phyloP scores from a whole-genome alignment of 2,113 vertebrate genomes.

The Psettodes erumei region DNA sequence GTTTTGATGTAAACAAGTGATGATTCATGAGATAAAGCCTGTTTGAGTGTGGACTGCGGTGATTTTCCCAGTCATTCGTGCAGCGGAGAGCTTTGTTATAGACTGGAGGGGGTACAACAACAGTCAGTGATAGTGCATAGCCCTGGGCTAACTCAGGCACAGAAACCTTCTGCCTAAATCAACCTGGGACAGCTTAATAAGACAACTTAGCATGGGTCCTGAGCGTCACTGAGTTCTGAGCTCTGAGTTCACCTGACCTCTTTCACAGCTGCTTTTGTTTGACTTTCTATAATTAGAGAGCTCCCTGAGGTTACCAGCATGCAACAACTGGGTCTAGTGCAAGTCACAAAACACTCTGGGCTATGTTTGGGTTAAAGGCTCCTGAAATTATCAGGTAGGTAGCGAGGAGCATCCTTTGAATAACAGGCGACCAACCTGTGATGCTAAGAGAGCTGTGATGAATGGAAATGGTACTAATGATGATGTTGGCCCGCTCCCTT shows the following conservation, averaged over 20 bases:
- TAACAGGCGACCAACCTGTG: constrained; percentile 10
- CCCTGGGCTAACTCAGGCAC: constrained; percentile 2
- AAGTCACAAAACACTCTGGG: constrained; percentile 33
- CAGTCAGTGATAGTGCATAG: neutral
- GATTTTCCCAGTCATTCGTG: constrained; percentile 1
- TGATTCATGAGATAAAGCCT: constrained; percentile 43
- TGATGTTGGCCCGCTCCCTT: neutral
- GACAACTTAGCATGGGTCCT: constrained; percentile 15
- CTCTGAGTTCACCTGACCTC: constrained; percentile 46
- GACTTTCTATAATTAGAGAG: constrained; percentile 39
- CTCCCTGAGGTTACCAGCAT: constrained; percentile 9
- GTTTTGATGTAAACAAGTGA: constrained; percentile 30
- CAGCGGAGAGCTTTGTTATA: constrained; percentile 7
- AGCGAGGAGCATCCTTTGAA: neutral
- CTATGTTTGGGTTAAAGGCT: constrained; percentile 14
- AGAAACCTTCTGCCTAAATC: constrained; percentile 19
- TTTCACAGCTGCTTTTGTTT: constrained; percentile 33
- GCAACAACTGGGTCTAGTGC: constrained; percentile 17
- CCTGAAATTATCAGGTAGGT: neutral
- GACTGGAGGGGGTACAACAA: neutral
- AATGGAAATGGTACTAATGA: neutral
- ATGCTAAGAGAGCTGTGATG: neutral
- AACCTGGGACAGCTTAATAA: constrained; percentile 15
- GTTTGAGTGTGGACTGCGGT: constrained; percentile 14
- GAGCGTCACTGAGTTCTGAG: constrained; percentile 28